Conservation (phyloP, 2,888 invertebrate species). For the Mimas tiliae region DNA sequence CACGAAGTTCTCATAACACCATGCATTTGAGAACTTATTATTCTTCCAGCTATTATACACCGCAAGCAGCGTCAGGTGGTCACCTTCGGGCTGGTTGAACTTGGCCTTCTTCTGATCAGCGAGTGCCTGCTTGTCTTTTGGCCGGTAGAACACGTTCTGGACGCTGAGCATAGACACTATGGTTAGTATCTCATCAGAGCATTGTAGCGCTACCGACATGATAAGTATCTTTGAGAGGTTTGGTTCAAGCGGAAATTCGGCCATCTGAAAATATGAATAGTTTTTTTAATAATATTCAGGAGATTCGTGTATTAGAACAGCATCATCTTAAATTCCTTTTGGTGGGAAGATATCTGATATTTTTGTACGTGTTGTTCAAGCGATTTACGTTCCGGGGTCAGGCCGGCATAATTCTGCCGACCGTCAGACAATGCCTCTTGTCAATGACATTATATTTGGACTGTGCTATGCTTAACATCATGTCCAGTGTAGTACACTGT, state of each 20-base stretch:
- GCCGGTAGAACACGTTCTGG: slow-evolving; percentile 97
- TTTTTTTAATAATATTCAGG: neutral
- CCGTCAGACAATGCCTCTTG: no score
- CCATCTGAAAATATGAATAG: slow-evolving; percentile 89
- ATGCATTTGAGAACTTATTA: slow-evolving; percentile 99
- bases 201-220: slow-evolving; percentile 98
- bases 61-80: slow-evolving; percentile 98
- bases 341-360: no score
- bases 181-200: slow-evolving; percentile 98
- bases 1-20: slow-evolving; percentile 99
- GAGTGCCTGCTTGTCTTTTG: slow-evolving; percentile 97
- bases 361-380: no score
- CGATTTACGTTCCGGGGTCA: no score
- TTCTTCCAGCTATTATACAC: slow-evolving; percentile 99
- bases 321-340: no score
- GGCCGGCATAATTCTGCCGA: no score
- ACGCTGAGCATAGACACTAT: slow-evolving; percentile 99
- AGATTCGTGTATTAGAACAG: no score
- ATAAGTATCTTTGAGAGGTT: slow-evolving; percentile 99
- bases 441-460: no score
- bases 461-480: no score
- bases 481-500: no score
- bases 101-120: slow-evolving; percentile 99
- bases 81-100: slow-evolving; percentile 99
- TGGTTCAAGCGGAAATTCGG: slow-evolving; percentile 99